A percentile compares a stretch with the other conserved stretches of the same genome.
These are phyloP conservation scores for Nasonia longicornis DNA, from an alignment of 1,140 invertebrate genomes.

Conservation along the genomic window DNA sequence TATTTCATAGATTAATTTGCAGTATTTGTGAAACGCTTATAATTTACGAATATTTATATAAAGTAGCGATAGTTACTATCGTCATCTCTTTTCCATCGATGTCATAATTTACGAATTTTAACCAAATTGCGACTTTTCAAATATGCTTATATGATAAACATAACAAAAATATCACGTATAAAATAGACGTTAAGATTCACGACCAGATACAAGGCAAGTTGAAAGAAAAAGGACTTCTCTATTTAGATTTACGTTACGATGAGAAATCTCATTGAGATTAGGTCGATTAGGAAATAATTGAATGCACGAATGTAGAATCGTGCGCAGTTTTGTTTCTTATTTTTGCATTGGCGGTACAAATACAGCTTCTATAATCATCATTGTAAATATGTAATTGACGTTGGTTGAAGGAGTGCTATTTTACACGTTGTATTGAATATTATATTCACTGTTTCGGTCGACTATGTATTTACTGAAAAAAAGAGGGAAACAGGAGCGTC, in stretches of 20 bases:
- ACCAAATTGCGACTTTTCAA: constrained; percentile 41
- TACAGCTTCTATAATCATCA: constrained; percentile 39
- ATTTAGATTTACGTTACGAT: constrained; percentile 2
- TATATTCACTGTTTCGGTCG: constrained; percentile 40
- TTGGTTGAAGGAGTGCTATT: constrained; percentile 42
- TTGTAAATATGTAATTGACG: constrained; percentile 64
- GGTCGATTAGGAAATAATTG: no score
- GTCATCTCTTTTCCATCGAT: constrained; percentile 34
- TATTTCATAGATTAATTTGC: background rate
- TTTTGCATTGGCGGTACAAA: background rate
- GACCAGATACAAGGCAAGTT: constrained; percentile 47
- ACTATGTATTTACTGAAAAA: constrained; percentile 30
- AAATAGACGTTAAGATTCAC: constrained; percentile 53
- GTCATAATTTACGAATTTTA: constrained; percentile 7
- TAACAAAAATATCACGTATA: constrained; percentile 50
- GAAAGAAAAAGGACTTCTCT: background rate
- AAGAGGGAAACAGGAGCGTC: background rate
- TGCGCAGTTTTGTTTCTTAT: background rate
- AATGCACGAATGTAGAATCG: no score
- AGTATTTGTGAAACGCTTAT: background rate
- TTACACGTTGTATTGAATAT: constrained; percentile 34
- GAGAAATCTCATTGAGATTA: background rate
- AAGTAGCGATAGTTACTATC: background rate
- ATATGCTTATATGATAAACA: constrained; percentile 27
- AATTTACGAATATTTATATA: background rate